Percentiles rank a stretch among this genome's conserved stretches.
Conservation (phyloP, 2,113 vertebrate species). For the Thunnus maccoyii region DNA sequence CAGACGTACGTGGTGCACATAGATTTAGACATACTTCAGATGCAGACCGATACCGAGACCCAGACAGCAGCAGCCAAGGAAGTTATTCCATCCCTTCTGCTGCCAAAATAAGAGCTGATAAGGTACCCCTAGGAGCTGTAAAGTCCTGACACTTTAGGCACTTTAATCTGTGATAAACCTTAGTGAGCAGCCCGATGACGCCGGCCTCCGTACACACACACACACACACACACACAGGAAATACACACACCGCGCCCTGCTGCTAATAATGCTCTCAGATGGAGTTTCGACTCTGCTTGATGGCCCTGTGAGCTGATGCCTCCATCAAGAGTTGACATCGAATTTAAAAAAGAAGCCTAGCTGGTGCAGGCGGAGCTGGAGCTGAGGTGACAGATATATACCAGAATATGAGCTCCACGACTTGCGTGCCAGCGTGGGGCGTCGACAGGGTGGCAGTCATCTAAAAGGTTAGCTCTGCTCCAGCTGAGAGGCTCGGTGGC, state of each 20-base stretch:
- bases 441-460: constrained; percentile 2
- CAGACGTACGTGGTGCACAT: constrained; percentile 1
- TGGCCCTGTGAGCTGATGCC: constrained; percentile 29
- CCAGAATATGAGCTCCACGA: constrained; percentile 29
- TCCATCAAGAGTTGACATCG: constrained; percentile 42
- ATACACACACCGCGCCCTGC: neutral
- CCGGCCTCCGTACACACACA: neutral
- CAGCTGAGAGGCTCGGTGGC: constrained; percentile 20
- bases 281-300: constrained; percentile 51
- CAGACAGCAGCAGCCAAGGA: constrained; percentile 33
- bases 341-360: neutral
- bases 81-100: constrained; percentile 50
- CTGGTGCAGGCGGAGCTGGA: neutral
- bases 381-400: constrained; percentile 37
- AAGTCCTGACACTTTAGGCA: constrained; percentile 68
- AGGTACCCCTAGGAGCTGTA: constrained; percentile 37
- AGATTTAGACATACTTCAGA: constrained; percentile 39
- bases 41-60: constrained; percentile 45
- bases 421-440: constrained; percentile 18
- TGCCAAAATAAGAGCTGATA: constrained; percentile 68
- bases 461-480: constrained; percentile 39
- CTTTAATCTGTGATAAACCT: constrained; percentile 60
- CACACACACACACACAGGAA: neutral
- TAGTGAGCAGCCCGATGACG: neutral
- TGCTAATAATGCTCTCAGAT: constrained; percentile 37